A percentile compares a stretch with the other conserved stretches of the same genome.
Evolutionary conservation across 2,797 vertebrate genomes (phyloP).

Genomic region (Onychomys leucogaster): DNA sequence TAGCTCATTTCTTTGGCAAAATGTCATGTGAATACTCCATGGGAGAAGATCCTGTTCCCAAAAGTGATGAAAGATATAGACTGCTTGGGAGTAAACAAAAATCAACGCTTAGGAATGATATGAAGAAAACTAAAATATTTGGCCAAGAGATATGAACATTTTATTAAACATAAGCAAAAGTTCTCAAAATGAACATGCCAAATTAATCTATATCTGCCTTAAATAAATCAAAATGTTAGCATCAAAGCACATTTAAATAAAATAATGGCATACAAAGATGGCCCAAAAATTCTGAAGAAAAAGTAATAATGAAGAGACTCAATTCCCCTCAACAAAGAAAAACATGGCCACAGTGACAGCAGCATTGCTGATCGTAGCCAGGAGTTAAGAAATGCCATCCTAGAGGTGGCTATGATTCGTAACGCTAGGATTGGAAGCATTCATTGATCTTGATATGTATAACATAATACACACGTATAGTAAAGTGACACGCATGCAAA

Average conservation of each 20-base stretch:
- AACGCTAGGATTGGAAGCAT: no score
- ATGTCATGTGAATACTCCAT: neutral
- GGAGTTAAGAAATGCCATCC: neutral
- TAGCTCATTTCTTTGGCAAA: neutral
- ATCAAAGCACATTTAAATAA: neutral
- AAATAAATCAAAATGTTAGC: conserved; percentile 8
- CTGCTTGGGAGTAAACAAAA: neutral
- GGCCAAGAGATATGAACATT: neutral
- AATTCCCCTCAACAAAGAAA: neutral
- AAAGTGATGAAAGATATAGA: conserved; percentile 14
- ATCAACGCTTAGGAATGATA: neutral
- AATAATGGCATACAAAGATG: neutral
- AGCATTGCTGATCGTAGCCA: neutral
- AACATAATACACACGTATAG: neutral
- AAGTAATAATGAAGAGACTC: conserved; percentile 19
- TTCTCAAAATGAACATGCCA: conserved; percentile 4
- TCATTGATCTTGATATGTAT: neutral
- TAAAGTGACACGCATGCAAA: neutral
- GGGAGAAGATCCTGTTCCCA: neutral
- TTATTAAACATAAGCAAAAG: conserved; percentile 17
- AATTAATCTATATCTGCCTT: neutral
- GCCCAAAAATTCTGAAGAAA: conserved; percentile 14
- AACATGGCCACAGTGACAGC: neutral
- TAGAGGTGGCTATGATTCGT: neutral
- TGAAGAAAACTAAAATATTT: neutral